Conservation (phyloP, 1,140 invertebrate species). For the Tetragnatha versicolor region DNA sequence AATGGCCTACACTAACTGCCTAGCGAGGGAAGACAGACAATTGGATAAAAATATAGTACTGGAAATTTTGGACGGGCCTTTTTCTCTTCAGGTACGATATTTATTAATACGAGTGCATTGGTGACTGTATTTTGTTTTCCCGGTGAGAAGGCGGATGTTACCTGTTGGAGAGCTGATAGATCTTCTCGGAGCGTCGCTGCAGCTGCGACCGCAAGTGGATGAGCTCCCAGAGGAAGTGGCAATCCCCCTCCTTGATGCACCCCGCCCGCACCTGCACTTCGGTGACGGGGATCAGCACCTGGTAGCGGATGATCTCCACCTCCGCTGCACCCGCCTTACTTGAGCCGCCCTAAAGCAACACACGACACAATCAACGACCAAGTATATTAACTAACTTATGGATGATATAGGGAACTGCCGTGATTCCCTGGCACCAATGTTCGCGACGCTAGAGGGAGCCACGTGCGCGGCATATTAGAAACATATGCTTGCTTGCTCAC, state of each 20-base stretch:
- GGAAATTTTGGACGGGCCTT: no score
- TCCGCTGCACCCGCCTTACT: constrained; percentile 66
- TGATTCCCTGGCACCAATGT: no score
- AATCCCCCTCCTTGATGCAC: constrained; percentile 91
- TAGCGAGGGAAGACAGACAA: background rate
- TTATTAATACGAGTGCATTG: no score
- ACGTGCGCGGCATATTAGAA: no score
- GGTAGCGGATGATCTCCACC: constrained; percentile 94
- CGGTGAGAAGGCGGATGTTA: constrained; percentile 62
- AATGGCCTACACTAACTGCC: background rate
- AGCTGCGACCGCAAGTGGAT: constrained; percentile 92
- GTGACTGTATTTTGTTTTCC: no score
- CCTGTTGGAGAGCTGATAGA: constrained; percentile 96
- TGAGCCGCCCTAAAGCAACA: constrained; percentile 41
- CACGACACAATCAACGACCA: no score
- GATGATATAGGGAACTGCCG: no score
- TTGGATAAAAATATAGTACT: background rate
- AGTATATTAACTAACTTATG: no score
- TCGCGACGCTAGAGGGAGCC: no score
- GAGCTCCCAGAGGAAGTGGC: constrained; percentile 95
- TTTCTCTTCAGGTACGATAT: no score
- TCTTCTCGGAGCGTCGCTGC: constrained; percentile 94
- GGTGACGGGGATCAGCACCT: constrained; percentile 93
- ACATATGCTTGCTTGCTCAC: no score
- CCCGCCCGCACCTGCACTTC: constrained; percentile 90